These are phyloP conservation scores for Xyrichtys novacula DNA, from an alignment of 2,797 vertebrate genomes.

Conservation along the genomic window DNA sequence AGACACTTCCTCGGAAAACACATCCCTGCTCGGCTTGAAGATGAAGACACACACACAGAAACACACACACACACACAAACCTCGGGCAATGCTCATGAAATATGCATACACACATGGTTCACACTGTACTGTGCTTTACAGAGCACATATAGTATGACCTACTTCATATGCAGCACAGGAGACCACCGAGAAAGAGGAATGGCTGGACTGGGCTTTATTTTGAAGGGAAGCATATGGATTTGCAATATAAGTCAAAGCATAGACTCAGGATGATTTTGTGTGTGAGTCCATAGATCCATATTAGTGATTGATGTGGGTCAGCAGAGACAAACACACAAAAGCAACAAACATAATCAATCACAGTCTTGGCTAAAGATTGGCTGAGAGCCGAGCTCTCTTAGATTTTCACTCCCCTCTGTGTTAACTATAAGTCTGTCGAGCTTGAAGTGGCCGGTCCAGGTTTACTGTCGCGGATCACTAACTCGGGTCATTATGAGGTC, in stretches of 20 bases:
- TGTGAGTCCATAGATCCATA: constrained; percentile 29
- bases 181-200: constrained; percentile 12
- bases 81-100: constrained; percentile 57
- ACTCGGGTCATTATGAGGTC: constrained; percentile 28
- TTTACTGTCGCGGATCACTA: neutral
- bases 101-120: constrained; percentile 64
- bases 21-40: neutral
- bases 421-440: constrained; percentile 12
- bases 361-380: constrained; percentile 20
- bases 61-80: constrained; percentile 16
- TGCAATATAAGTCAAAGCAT: neutral
- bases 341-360: constrained; percentile 54
- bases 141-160: constrained; percentile 51
- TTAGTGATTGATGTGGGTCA: constrained; percentile 37
- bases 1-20: constrained; percentile 42
- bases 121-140: constrained; percentile 54
- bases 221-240: constrained; percentile 17
- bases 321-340: constrained; percentile 32
- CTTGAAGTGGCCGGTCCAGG: constrained; percentile 3
- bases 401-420: constrained; percentile 3
- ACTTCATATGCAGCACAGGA: constrained; percentile 60
- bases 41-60: constrained; percentile 18
- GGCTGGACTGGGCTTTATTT: constrained; percentile 15
- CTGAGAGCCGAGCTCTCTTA: constrained; percentile 6
- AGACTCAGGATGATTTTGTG: neutral